Conservation (phyloP, 2,113 vertebrate species). For the Capra hircus region DNA sequence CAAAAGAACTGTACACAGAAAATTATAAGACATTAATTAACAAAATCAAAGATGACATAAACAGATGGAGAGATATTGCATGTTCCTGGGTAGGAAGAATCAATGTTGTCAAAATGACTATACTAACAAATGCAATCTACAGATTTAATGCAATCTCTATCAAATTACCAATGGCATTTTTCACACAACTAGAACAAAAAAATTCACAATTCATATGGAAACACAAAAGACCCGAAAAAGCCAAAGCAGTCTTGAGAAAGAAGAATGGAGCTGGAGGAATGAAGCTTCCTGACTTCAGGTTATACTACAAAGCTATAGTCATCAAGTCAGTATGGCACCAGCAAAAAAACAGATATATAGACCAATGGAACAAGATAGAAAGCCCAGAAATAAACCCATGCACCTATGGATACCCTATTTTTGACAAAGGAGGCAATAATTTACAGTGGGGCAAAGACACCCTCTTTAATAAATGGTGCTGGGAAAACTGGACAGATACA, state of each 20-base stretch:
- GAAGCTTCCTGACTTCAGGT: not conserved
- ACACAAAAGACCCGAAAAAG: not conserved
- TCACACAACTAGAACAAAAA: not conserved
- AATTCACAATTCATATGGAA: not conserved
- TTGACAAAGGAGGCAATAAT: too few species aligned
- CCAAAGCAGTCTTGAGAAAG: not conserved
- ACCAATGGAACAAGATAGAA: too few species aligned
- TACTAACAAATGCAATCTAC: not conserved
- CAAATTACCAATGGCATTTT: not conserved
- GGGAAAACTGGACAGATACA: not conserved
- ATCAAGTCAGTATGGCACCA: not conserved
- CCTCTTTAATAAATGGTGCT: not conserved
- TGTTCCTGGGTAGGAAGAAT: not conserved
- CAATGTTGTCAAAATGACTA: not conserved
- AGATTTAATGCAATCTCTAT: not conserved
- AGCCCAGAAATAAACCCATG: too few species aligned
- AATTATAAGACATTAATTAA: not conserved
- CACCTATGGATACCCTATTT: too few species aligned
- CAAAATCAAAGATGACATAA: not conserved
- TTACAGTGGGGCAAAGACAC: not conserved
- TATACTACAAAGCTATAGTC: not conserved
- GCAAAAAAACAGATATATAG: too few species aligned
- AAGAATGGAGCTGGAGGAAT: not conserved
- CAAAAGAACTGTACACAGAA: not conserved
- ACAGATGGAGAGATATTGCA: not conserved